These are phyloP conservation scores for Atta colombica DNA, from an alignment of 1,140 invertebrate species.

Conservation along the genomic window DNA sequence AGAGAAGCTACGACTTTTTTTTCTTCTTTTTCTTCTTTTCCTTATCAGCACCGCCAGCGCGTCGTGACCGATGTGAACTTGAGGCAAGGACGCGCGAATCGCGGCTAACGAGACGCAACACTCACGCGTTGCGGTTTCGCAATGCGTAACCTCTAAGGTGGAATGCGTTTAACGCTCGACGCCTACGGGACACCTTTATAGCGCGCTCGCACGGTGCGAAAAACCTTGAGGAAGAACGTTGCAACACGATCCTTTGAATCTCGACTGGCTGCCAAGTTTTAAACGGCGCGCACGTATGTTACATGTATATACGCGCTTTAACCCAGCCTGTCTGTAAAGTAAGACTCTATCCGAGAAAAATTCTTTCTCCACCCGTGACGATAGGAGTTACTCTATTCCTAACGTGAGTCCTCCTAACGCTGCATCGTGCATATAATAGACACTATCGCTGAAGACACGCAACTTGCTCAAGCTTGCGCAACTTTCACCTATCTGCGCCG, in stretches of 20 bases:
- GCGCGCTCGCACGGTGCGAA: constrained; percentile 62
- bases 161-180: constrained; percentile 87
- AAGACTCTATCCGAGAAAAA: constrained; percentile 38
- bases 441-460: constrained; percentile 29
- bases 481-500: neutral
- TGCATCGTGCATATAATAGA: constrained; percentile 36
- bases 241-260: constrained; percentile 86
- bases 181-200: constrained; percentile 86
- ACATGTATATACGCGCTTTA: constrained; percentile 1
- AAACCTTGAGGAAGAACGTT: constrained; percentile 86
- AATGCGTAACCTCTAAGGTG: constrained; percentile 86
- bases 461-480: constrained; percentile 28
- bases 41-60: constrained; percentile 52
- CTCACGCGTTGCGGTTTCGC: constrained; percentile 79
- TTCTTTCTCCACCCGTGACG: constrained; percentile 54
- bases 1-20: neutral
- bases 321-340: constrained; percentile 18
- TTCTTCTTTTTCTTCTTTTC: constrained; percentile 34
- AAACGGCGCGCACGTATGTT: constrained; percentile 70
- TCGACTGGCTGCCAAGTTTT: constrained; percentile 83
- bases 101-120: constrained; percentile 84
- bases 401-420: constrained; percentile 26
- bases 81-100: constrained; percentile 84
- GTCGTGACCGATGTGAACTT: constrained; percentile 82
- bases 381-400: constrained; percentile 26